Conservation (phyloP, 2,113 vertebrate species). For the Sula dactylatra region DNA sequence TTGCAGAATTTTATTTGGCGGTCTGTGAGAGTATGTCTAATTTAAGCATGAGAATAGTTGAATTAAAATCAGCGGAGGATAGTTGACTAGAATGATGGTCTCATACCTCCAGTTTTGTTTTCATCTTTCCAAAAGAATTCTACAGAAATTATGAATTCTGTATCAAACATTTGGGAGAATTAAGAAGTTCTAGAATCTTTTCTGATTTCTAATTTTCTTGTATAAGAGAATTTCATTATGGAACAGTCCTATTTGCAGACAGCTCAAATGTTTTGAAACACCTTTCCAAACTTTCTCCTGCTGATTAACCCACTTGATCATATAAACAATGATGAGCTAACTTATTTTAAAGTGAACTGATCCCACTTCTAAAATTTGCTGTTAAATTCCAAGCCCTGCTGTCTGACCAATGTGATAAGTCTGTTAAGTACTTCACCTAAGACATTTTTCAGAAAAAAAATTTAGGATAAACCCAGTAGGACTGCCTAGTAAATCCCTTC, state of each 20-base stretch:
- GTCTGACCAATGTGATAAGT: background rate
- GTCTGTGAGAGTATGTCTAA: background rate
- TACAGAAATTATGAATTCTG: background rate
- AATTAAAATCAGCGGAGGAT: background rate
- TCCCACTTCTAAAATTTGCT: background rate
- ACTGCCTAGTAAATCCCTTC: background rate
- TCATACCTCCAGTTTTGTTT: background rate
- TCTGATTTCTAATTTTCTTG: background rate
- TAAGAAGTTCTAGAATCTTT: background rate
- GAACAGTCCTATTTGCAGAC: background rate
- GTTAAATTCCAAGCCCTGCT: background rate
- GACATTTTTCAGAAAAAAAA: background rate
- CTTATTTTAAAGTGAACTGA: background rate
- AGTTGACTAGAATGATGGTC: background rate
- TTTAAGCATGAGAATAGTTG: background rate
- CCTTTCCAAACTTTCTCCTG: background rate
- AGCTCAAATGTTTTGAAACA: background rate
- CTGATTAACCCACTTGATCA: background rate
- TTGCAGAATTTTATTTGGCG: background rate
- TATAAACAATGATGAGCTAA: background rate
- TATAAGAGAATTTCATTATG: background rate
- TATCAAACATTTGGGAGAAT: background rate
- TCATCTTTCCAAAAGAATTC: background rate
- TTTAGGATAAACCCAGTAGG: background rate
- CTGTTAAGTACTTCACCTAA: background rate